phyloP scores from a whole-genome alignment of 1,140 invertebrate genomes.

The Megalopta genalis region DNA sequence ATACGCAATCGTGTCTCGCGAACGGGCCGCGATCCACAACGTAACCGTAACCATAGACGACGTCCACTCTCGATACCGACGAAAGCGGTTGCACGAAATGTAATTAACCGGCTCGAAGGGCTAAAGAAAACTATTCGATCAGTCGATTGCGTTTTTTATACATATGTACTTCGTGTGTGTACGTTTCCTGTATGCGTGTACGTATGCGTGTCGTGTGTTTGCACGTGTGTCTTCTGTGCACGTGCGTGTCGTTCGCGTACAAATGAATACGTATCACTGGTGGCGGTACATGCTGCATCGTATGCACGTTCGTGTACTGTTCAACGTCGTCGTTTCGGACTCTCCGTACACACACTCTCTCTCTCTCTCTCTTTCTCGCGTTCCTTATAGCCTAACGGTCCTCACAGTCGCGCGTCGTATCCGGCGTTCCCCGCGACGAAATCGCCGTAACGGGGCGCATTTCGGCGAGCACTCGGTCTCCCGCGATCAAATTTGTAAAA shows the following conservation, averaged over 20 bases:
- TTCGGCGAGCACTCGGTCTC: constrained; percentile 8
- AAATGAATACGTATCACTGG: constrained; percentile 57
- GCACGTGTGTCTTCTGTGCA: not conserved
- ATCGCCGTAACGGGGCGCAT: not conserved
- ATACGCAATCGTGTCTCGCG: not conserved
- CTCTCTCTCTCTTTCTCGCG: too few relatives aligned
- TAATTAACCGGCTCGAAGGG: constrained; percentile 56
- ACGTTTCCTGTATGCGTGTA: not conserved
- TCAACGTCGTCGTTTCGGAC: constrained; percentile 20
- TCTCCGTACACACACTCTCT: constrained; percentile 13
- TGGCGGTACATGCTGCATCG: constrained; percentile 55
- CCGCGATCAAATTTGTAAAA: constrained; percentile 28
- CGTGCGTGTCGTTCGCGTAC: constrained; percentile 1
- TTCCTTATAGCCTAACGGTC: not conserved
- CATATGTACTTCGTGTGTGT: constrained; percentile 32
- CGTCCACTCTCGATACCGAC: constrained; percentile 60
- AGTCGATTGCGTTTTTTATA: constrained; percentile 54
- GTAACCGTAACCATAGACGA: constrained; percentile 29
- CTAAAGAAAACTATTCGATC: constrained; percentile 60
- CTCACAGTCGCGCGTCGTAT: not conserved
- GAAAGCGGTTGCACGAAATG: constrained; percentile 68
- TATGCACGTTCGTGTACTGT: constrained; percentile 26
- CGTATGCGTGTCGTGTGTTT: not conserved
- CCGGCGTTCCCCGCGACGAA: not conserved
- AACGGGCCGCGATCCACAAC: constrained; percentile 17